Evolutionary conservation across 2,888 invertebrate genomes (phyloP).

Genomic region (Parapristionchus giblindavisi): DNA sequence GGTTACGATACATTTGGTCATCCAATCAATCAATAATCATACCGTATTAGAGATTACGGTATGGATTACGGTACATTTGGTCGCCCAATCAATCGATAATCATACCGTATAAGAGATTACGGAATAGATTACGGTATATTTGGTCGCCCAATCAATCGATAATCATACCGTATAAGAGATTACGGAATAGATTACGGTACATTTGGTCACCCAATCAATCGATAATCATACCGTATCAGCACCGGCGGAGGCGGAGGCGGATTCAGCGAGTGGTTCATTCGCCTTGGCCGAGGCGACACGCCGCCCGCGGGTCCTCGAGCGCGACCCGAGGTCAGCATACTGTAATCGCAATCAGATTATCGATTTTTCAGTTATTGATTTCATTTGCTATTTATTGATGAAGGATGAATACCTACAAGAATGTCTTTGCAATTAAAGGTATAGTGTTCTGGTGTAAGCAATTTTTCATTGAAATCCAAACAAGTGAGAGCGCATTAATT

Average conservation of each 20-base stretch:
- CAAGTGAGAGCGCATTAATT: too few species aligned
- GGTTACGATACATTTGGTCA: too few species aligned
- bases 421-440: too few species aligned
- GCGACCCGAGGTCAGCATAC: constrained; percentile 54
- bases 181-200: constrained; percentile 42
- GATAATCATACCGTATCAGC: constrained; percentile 44
- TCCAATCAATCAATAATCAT: too few species aligned
- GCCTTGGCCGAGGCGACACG: constrained; percentile 52
- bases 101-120: constrained; percentile 47
- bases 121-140: neutral
- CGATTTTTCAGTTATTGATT: too few species aligned
- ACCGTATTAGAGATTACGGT: constrained; percentile 51
- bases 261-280: constrained; percentile 50
- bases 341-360: too few species aligned
- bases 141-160: neutral
- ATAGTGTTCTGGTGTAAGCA: too few species aligned
- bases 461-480: too few species aligned
- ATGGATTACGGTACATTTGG: too few species aligned
- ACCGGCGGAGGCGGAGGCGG: constrained; percentile 55
- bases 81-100: too few species aligned
- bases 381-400: too few species aligned
- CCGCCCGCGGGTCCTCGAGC: constrained; percentile 52
- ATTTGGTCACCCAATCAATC: neutral
- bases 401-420: too few species aligned
- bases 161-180: constrained; percentile 47